Base-by-base conservation (phyloP, 2,888 invertebrate genomes). In the Heliconius ismenius region DNA sequence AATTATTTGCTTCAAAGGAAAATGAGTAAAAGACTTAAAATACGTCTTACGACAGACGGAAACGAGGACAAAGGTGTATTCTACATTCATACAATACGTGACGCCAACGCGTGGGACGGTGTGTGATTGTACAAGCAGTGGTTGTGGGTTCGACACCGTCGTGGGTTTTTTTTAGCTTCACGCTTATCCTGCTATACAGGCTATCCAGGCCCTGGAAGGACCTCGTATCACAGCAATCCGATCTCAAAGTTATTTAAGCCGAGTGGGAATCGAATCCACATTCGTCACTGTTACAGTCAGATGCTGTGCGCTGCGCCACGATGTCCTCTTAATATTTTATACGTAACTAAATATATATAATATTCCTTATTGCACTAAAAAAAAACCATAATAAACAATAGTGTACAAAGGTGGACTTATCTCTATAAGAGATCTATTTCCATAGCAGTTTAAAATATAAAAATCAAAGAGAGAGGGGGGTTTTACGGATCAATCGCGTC, bases 31-130 rank as follows among this genome's bases (percentile, higher is more conserved):
- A n/a, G n/a, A n/a, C 7, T 24, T 62, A 62, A 62, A 62, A 62
- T 28, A 62, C 15, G 62, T 39, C 7, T 65, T 65, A 65, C 36
- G 39, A 65, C 65, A 65, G 65, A 65, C 36, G 24, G 36, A 65
- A 65, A 65, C 24, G 65, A 24, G 65, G n/a, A 65, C 65, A 65
- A 36, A 36, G 11, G 65, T 18, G n/a, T 36, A 13, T 36, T 65
- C 65, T 65, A 24, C 13, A 26, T 62, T 10, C 6, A 26, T 26
- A 26, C 26, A 62, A 62, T 62, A 24, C 26, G 62, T 62, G 62
- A 62, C 26, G 62, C 15, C 26, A 62, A 15, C 15, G 62, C 26
- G 62, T 24, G 62, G 62, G 62, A 26, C 26, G 10, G 2, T 7
- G 26, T 62, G 26, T 62, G 49, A 18, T 49, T 49, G 49, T 49